A percentile compares a stretch with the other conserved stretches of the same genome.
phyloP scores from a whole-genome alignment of 2,888 invertebrate genomes.

The Frankliniella intonsa region DNA sequence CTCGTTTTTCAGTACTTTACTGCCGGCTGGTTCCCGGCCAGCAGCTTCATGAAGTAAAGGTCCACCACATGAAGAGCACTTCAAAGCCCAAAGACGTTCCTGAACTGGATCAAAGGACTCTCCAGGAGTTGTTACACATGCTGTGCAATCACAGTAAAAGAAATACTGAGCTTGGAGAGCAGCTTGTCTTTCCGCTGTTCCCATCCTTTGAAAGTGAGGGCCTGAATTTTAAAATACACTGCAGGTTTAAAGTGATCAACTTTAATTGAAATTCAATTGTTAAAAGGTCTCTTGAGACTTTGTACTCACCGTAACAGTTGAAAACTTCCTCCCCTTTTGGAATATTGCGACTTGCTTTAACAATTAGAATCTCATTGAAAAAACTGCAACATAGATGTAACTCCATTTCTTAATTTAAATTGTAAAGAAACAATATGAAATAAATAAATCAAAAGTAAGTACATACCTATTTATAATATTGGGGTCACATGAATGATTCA shows the following conservation, averaged over 20 bases:
- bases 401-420: conserved; percentile 22
- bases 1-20: background rate
- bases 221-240: conserved; percentile 46
- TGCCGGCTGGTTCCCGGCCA: conserved; percentile 20
- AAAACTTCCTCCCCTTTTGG: conserved; percentile 64
- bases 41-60: conserved; percentile 27
- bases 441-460: background rate
- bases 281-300: conserved; percentile 28
- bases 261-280: conserved; percentile 29
- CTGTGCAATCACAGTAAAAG: conserved; percentile 71
- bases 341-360: conserved; percentile 64
- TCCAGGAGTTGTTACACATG: conserved; percentile 51
- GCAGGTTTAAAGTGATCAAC: conserved; percentile 5
- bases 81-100: conserved; percentile 34
- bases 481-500: conserved; percentile 90
- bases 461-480: conserved; percentile 68
- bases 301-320: conserved; percentile 70
- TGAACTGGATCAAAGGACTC: conserved; percentile 36
- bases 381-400: conserved; percentile 54
- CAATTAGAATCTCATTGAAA: conserved; percentile 63
- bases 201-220: conserved; percentile 64
- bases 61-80: conserved; percentile 33
- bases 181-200: conserved; percentile 56
- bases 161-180: conserved; percentile 66
- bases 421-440: background rate